Conservation (phyloP, 2,888 invertebrate genomes). For the Odontomyia ornata region DNA sequence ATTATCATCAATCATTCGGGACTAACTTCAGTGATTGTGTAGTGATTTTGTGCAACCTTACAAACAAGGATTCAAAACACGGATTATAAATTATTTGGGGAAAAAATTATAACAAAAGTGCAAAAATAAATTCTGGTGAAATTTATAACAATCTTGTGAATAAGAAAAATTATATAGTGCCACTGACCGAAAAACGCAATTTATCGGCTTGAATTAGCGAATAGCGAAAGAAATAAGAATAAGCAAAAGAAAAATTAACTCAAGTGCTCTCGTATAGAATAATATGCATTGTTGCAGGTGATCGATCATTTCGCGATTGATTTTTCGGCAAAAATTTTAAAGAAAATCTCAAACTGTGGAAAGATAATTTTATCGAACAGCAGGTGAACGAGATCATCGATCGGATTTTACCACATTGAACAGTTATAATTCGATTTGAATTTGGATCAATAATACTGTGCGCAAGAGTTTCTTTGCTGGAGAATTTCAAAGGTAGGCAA, state of each 20-base stretch:
- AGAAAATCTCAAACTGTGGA: background rate
- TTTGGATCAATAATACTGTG: background rate
- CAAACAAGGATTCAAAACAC: no score
- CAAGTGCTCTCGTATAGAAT: background rate
- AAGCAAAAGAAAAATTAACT: background rate
- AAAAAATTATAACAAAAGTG: no score
- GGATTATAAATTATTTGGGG: no score
- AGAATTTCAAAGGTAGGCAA: background rate
- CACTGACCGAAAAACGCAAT: no score
- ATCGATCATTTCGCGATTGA: background rate
- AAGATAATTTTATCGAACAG: background rate
- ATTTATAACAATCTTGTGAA: no score
- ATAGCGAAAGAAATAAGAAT: background rate
- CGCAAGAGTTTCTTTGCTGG: background rate
- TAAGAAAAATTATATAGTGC: no score
- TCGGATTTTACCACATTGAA: constrained; percentile 13
- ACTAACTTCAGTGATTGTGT: background rate
- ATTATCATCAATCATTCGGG: background rate
- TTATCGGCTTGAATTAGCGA: no score
- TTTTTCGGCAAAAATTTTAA: background rate
- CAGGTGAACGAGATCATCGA: constrained; percentile 15
- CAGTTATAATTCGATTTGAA: constrained; percentile 11
- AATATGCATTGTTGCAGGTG: constrained; percentile 15
- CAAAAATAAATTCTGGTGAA: no score
- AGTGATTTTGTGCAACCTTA: background rate